Evolutionary conservation across 2,888 invertebrate genomes (phyloP).

Genomic region (Ophioninae sp.): DNA sequence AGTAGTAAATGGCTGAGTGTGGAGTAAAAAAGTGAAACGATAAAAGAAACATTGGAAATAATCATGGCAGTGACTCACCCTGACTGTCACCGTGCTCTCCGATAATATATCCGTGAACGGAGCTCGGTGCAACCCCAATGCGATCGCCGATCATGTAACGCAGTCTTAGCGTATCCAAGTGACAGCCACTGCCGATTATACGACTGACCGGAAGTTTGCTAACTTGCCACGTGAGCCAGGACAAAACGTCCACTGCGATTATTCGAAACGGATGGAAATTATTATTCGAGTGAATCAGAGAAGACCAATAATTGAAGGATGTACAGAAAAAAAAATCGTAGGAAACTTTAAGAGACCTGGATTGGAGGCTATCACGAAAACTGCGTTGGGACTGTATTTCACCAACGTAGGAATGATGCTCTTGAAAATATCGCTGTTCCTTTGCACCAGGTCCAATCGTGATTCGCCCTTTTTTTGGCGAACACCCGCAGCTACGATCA

Average conservation of each 20-base stretch:
- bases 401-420: slow-evolving; percentile 82
- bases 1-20: background rate
- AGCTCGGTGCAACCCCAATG: slow-evolving; percentile 83
- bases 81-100: slow-evolving; percentile 87
- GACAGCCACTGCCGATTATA: slow-evolving; percentile 85
- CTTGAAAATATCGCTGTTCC: slow-evolving; percentile 83
- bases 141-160: slow-evolving; percentile 83
- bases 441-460: slow-evolving; percentile 82
- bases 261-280: background rate
- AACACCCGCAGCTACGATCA: slow-evolving; percentile 84
- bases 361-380: slow-evolving; percentile 83
- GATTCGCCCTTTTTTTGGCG: slow-evolving; percentile 83
- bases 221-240: slow-evolving; percentile 86
- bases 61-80: slow-evolving; percentile 79
- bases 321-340: slow-evolving; percentile 7
- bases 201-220: slow-evolving; percentile 84
- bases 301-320: background rate
- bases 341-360: slow-evolving; percentile 78
- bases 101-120: slow-evolving; percentile 84
- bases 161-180: slow-evolving; percentile 85
- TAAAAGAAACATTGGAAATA: background rate
- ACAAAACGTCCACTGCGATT: slow-evolving; percentile 83
- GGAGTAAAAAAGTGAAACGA: background rate
- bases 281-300: background rate
- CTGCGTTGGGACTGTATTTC: slow-evolving; percentile 82